Evolutionary conservation across 2,888 invertebrate genomes (phyloP), one percentile per base, ranked within the genome.

Genomic region (Escarpia spicata): DNA sequence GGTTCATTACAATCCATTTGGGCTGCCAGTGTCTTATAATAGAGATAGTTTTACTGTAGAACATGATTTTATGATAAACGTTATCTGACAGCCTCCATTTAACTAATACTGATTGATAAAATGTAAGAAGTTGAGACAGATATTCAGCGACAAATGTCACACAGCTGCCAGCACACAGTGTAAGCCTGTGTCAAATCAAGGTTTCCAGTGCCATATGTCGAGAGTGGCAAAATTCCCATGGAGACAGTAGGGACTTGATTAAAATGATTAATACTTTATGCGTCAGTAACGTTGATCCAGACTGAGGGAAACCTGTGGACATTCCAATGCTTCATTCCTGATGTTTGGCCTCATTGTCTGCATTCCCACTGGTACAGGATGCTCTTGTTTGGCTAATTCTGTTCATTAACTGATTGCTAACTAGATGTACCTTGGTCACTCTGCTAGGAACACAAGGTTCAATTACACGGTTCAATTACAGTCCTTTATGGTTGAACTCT

Each of bases 311-410:
- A 52, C 52, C 52, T 52, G 52, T 75, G 75, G 19, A 75, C 75
- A 26, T 75, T 75, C 75, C 75, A 75, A 6, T 26, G 19, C 26
- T 26, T 75, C 75, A 6, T 75, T 75, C 75, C 75, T 75, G 26
- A 75, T 75, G 75, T 75, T 75, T 75, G 75, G 75, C 75, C 75
- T 75, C 75, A 75, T 75, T 75, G 75, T 75, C 75, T 75, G 19
- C 75, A 75, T 75, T 75, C 75, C 75, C 6, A 15, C 52, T 9
- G 52, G 15, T 52, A 52, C 52, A 52, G 12, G 52, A 52, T 52
- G 52, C 52, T 52, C 52, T 15, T 15, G 52, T 75, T 75, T 26
- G 19, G 19, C 26, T 2, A 26, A 26, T 26, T 26, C 3, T 75
- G 75, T 26, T 75, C 75, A 19, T 26, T 19, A 19, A 19, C 19